Evolutionary conservation across 2,888 invertebrate genomes (phyloP), one percentile per base, ranked within the genome.

Genomic region (Encarsia formosa): DNA sequence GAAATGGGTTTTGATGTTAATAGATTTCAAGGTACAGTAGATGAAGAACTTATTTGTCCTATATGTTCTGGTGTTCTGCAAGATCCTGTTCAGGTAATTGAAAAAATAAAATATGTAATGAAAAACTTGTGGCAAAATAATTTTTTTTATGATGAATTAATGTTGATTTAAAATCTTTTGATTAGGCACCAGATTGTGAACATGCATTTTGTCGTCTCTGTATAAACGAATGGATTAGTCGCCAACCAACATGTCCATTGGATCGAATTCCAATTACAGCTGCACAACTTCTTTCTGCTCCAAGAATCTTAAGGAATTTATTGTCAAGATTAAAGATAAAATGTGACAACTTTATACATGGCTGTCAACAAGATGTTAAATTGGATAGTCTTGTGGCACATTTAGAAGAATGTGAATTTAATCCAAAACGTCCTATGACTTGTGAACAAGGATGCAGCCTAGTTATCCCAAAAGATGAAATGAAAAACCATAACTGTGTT

Each of bases 11-110:
- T 89, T 81, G 96, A 96, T 78, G 82, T 92, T 65, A 86, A 85
- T 77, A 84, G 96, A 70, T 96, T 97, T 81, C 87, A 91, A 78
- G 92, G 92, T 69, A 91, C 91, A 75, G 95, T 97, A 63, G 96
- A 97, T 77, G 96, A 96, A 79, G 97, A 97, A 79, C 80, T 97
- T 58, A 85, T 96, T 65, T 97, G 96, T 71, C 91, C 96, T 60
- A 96, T 97, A 76, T 97, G 96, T 77, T 91, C 93, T 58, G 91
- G 91, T 61, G 96, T 97, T 59, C 77, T 97, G 49, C 94, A 96
- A 70, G 94, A 96, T 71, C 95, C 96, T 38, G 78, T 96, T 57
- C 96, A 96, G 87, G 93, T 91, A 77, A 65, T 70, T 29, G 6
- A 69, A n/a, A n/a, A n/a, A n/a, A n/a, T n/a, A n/a, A n/a, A n/a